Base-by-base conservation (phyloP, 1,140 invertebrate genomes). In the Caligus rogercresseyi region DNA sequence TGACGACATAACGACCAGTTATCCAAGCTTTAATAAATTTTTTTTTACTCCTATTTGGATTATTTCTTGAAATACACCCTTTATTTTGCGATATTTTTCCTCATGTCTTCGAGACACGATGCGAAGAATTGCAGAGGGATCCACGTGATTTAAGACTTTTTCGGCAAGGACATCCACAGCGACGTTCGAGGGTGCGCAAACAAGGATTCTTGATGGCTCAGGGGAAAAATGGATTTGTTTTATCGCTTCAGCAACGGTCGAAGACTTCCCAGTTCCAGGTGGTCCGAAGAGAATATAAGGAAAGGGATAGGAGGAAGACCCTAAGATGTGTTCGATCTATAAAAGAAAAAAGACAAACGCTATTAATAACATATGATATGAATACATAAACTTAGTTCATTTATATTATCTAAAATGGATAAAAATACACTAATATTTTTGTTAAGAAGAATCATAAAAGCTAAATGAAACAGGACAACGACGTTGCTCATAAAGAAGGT, bases 211-310 rank as follows among this genome's bases (percentile, higher is more conserved):
- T 21, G 54, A 56, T 2, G 52, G 24, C 25, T 43, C 25, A 3
- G 19, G 19, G 13, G 25, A 18, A 25, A 54, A 53, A 26, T 53
- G 24, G 24, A 68, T 60, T 56, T 96, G 92, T 20, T 92, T 70
- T 18, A 90, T 80, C 0, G 82, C 78, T 76, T 96, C 91, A 18
- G 91, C 84, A 3, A 95, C 71, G 2, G 91, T 95, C 0, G 92
- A 74, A 0, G 91, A 94, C 77, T 96, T 95, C 16, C 91, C 91
- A 16, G 89, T 94, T 11, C 91, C 90, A 1, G 91, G 91, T 43
- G 92, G 91, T 1, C 92, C 92, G 75, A 86, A 95, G 65, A 96
- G 83, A 3, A 92, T 76, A 69, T 95, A 95, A 0, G 92, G 91
- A 64, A 86, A 43, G 31, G 31, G 31, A 43, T 43, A 43, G n/a